Evolutionary conservation across 2,888 invertebrate genomes (phyloP), one percentile per base, ranked within the genome.

Genomic region (Trichogramma evanescens): DNA sequence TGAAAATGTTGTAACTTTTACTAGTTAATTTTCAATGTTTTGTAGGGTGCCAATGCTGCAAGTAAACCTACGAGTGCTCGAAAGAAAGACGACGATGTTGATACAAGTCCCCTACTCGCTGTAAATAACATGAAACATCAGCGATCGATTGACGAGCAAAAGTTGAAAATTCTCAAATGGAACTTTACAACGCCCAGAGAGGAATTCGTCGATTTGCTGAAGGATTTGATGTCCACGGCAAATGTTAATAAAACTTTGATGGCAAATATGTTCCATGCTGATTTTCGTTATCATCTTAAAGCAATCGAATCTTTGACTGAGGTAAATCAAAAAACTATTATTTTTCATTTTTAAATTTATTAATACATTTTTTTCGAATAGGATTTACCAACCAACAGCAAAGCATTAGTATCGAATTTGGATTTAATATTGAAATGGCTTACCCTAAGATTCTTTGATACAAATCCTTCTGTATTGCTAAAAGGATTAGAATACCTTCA

Each of bases 391-490:
- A 85, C 84, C n/a, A 90, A 91, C 70, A 85, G 86, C 48, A 84
- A 87, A 69, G 89, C 93, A 0, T 83, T 95, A 49, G 86, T 93
- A 67, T 87, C 89, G 26, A 98, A 98, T 81, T 82, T 96, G 64
- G 99, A 99, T 81, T 81, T 99, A 64, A 89, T 99, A 58, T 84
- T 99, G 51, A 96, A 96, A 77, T 99, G 98, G 98, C 78, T 96
- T 69, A 96, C 97, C 0, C 80, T 99, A 52, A 83, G 98, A 63
- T 99, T 99, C 81, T 98, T 96, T 73, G 98, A 99, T 80, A 99
- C 98, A 39, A 99, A 99, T 81, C 97, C 98, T 7, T 95, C 95
- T 10, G 97, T 98, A 45, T 83, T 98, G 63, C 83, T 97, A 69
- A 95, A 94, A 81, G 94, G 92, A n/a, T 80, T 98, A 69, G 97